Conservation (phyloP, 2,797 vertebrate genomes). For the Cheirogaleus major region DNA sequence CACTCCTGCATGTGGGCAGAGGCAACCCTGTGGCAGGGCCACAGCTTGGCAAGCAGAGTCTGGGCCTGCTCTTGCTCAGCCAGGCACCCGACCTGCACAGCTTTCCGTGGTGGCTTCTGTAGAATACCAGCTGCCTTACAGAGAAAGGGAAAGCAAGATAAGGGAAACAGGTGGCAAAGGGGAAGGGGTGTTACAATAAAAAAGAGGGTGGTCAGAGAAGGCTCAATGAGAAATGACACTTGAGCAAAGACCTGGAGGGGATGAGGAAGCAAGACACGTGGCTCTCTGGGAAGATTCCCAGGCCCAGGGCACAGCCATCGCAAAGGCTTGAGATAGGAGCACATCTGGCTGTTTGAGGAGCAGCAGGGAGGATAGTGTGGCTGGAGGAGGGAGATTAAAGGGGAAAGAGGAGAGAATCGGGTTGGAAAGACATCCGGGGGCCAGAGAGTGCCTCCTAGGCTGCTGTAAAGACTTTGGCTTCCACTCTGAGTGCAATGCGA, state of each 20-base stretch:
- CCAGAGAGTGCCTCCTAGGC: not conserved
- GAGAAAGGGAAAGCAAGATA: not conserved
- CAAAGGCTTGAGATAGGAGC: not conserved
- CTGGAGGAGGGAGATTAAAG: not conserved
- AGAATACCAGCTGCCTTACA: not conserved
- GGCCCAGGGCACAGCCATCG: not conserved
- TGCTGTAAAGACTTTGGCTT: not conserved
- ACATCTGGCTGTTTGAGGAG: not conserved
- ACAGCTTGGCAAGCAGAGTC: not conserved
- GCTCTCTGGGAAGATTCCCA: not conserved
- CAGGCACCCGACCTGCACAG: not conserved
- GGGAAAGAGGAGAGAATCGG: not conserved
- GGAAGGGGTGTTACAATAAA: not conserved
- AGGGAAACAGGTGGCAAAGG: not conserved
- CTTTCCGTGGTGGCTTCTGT: not conserved
- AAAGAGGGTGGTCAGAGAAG: not conserved
- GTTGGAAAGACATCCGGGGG: not conserved
- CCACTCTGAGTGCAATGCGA: not conserved
- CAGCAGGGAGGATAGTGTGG: not conserved
- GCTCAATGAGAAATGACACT: not conserved
- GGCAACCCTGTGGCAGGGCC: not conserved
- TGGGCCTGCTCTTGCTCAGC: not conserved
- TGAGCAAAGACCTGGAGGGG: not conserved
- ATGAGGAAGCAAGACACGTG: not conserved
- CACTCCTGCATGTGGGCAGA: not conserved